These are phyloP conservation scores for Brachionus rotundiformis DNA, from an alignment of 1,140 invertebrate species.

Conservation along the genomic window DNA sequence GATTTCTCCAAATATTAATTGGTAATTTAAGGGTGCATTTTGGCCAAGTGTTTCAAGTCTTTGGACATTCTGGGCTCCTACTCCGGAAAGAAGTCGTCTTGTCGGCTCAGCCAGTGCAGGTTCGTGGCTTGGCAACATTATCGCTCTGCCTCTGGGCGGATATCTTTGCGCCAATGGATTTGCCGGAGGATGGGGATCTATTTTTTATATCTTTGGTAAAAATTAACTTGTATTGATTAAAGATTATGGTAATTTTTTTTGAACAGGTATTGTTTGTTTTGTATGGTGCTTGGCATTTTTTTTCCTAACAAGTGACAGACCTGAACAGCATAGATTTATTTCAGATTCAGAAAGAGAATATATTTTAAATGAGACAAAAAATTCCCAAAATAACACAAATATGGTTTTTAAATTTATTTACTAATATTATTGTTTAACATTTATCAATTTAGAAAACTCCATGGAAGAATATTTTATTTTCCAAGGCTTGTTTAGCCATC, in stretches of 20 bases:
- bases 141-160: constrained; percentile 44
- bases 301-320: constrained; percentile 77
- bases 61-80: constrained; percentile 61
- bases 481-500: constrained; percentile 58
- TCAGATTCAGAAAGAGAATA: constrained; percentile 24
- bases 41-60: constrained; percentile 56
- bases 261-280: constrained; percentile 68
- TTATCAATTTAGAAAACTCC: constrained; percentile 31
- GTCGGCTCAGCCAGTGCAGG: constrained; percentile 58
- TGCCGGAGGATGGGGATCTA: constrained; percentile 48
- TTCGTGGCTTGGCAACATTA: constrained; percentile 34
- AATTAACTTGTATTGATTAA: neutral
- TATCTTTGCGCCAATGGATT: constrained; percentile 50
- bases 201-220: constrained; percentile 51
- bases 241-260: neutral
- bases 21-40: constrained; percentile 53
- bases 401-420: neutral
- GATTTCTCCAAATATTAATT: neutral
- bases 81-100: constrained; percentile 57
- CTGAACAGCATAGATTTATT: constrained; percentile 31
- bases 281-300: constrained; percentile 84
- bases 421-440: neutral
- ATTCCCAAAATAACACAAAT: neutral
- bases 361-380: constrained; percentile 18
- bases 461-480: constrained; percentile 55